Evolutionary conservation across 1,140 invertebrate species (phyloP).

Genomic region (Dreissena polymorpha): DNA sequence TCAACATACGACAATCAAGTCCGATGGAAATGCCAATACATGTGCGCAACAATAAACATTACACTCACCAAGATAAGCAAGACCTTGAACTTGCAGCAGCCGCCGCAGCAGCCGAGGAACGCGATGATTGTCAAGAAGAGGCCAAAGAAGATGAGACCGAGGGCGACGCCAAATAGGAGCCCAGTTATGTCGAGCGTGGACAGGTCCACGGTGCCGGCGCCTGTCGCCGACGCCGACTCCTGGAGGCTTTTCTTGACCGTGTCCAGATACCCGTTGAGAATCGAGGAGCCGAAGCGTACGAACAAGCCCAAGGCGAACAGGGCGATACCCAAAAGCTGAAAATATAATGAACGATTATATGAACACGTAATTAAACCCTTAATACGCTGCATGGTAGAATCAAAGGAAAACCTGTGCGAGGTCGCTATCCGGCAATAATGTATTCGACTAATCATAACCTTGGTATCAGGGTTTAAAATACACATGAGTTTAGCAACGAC

Average conservation of each 20-base stretch:
- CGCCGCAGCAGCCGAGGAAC: conserved; percentile 57
- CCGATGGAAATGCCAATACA: no score
- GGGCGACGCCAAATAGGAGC: conserved; percentile 49
- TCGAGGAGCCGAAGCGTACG: conserved; percentile 39
- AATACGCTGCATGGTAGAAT: background rate
- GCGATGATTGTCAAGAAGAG: conserved; percentile 51
- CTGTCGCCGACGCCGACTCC: conserved; percentile 16
- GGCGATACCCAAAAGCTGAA: conserved; percentile 53
- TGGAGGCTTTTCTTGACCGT: conserved; percentile 21
- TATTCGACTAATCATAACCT: background rate
- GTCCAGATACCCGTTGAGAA: conserved; percentile 41
- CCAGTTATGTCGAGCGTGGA: conserved; percentile 44
- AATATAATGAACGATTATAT: background rate
- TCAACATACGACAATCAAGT: no score
- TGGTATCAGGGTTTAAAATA: background rate
- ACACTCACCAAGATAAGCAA: conserved; percentile 48
- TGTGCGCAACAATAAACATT: no score
- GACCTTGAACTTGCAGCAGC: conserved; percentile 55
- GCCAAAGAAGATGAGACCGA: conserved; percentile 57
- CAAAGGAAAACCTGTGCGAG: background rate
- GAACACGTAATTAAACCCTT: background rate
- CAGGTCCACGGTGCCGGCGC: conserved; percentile 23
- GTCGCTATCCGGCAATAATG: no score
- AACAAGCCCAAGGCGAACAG: conserved; percentile 45
- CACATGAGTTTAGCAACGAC: background rate